A percentile compares a stretch with the other conserved stretches of the same genome.
Evolutionary conservation across 2,113 vertebrate species (phyloP).

Genomic region (Chaetops frenatus): DNA sequence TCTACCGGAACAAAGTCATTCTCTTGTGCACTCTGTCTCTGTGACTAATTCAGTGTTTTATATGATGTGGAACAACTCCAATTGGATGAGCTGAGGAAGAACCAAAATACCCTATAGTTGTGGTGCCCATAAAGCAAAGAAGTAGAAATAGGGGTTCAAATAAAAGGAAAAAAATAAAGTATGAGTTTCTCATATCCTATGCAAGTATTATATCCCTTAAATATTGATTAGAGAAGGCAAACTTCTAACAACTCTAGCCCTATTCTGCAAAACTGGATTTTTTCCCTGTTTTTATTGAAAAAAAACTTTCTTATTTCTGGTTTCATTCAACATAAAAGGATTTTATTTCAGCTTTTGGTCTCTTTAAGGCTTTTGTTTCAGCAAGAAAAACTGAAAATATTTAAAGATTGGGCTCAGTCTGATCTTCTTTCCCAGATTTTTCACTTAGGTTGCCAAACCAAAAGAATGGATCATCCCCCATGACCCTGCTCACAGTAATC

Average conservation of each 20-base stretch:
- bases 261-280: background rate
- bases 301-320: slow-evolving; percentile 50
- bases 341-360: slow-evolving; percentile 31
- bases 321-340: slow-evolving; percentile 49
- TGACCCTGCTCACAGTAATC: slow-evolving; percentile 38
- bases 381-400: slow-evolving; percentile 44
- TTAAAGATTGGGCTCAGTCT: slow-evolving; percentile 37
- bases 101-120: slow-evolving; percentile 19
- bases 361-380: slow-evolving; percentile 58
- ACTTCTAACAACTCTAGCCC: background rate
- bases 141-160: background rate
- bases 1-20: slow-evolving; percentile 55
- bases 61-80: slow-evolving; percentile 51
- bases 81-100: slow-evolving; percentile 10
- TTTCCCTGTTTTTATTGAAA: background rate
- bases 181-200: background rate
- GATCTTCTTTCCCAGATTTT: slow-evolving; percentile 53
- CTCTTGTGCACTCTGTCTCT: slow-evolving; percentile 45
- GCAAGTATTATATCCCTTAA: background rate
- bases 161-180: background rate
- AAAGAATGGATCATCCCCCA: slow-evolving; percentile 1
- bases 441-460: slow-evolving; percentile 51
- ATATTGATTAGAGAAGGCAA: slow-evolving; percentile 3
- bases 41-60: slow-evolving; percentile 61
- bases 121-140: background rate